These are phyloP conservation scores for Silurus lanzhouensis DNA, from an alignment of 2,797 vertebrate species.

Conservation along the genomic window DNA sequence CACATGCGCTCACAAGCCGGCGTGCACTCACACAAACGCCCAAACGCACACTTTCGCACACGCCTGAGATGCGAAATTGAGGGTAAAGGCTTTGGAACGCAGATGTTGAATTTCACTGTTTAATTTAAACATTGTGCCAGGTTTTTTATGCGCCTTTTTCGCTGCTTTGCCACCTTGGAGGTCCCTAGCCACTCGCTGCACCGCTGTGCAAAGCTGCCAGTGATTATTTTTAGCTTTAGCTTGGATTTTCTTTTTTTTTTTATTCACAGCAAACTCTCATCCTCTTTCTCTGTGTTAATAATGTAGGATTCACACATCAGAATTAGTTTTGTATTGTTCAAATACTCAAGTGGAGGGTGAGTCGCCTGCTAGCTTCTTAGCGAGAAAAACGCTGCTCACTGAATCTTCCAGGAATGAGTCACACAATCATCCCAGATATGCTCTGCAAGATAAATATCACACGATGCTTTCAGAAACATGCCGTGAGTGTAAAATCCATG, in stretches of 20 bases:
- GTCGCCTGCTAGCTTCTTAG: conserved; percentile 12
- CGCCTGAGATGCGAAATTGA: conserved; percentile 56
- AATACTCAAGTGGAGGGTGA: conserved; percentile 42
- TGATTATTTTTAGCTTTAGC: conserved; percentile 64
- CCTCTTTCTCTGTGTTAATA: conserved; percentile 62
- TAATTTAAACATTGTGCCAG: conserved; percentile 60
- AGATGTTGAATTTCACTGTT: conserved; percentile 61
- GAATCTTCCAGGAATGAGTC: neutral
- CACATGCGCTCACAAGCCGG: conserved; percentile 38
- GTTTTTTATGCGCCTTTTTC: conserved; percentile 45
- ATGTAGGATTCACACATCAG: conserved; percentile 63
- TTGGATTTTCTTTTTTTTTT: conserved; percentile 45
- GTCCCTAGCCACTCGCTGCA: conserved; percentile 59
- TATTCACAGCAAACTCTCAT: conserved; percentile 60
- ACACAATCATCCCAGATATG: neutral
- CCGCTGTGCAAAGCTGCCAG: conserved; percentile 56
- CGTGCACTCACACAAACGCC: conserved; percentile 20
- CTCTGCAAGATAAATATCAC: neutral
- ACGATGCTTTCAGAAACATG: neutral
- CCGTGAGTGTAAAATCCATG: neutral
- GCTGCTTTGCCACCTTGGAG: conserved; percentile 58
- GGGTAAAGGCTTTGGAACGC: conserved; percentile 60
- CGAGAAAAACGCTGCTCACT: neutral
- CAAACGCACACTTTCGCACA: conserved; percentile 33
- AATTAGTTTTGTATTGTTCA: conserved; percentile 59